These are phyloP conservation scores for Myotis planiceps DNA, from an alignment of 2,797 vertebrate species.

Conservation along the genomic window DNA sequence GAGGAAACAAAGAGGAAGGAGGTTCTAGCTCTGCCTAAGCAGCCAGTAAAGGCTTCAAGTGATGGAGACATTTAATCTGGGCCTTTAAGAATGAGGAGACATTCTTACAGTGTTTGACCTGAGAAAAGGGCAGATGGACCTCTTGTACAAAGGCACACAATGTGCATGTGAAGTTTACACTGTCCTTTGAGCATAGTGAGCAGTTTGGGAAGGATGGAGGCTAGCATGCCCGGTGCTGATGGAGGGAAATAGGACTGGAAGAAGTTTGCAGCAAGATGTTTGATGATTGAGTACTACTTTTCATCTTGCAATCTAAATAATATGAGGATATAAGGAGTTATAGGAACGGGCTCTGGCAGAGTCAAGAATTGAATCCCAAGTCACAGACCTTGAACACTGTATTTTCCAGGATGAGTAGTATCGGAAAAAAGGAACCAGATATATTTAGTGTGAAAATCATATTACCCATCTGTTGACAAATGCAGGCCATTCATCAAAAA, in stretches of 20 bases:
- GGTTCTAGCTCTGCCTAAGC: not conserved
- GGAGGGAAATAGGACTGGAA: not conserved
- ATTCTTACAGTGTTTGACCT: not conserved
- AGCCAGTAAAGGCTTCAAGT: not conserved
- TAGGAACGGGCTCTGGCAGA: not conserved
- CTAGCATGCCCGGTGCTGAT: not conserved
- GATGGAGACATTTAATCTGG: not conserved
- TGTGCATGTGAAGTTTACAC: not conserved
- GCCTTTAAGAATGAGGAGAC: not conserved
- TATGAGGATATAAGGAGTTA: not conserved
- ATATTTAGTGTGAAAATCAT: not conserved
- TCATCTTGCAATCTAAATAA: not conserved
- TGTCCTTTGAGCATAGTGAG: not conserved
- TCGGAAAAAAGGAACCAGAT: not conserved
- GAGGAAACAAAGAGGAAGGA: not conserved
- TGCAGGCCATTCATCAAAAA: not conserved
- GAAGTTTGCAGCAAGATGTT: not conserved
- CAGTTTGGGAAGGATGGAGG: not conserved
- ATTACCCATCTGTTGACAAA: not conserved
- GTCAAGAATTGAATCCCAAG: not conserved
- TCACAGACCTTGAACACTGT: not conserved
- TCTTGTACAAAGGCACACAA: not conserved
- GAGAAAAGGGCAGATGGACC: not conserved
- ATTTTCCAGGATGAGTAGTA: not conserved
- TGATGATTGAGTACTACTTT: not conserved